Evolutionary conservation across 1,140 invertebrate species (phyloP).

Genomic region (Bombus waltoni): DNA sequence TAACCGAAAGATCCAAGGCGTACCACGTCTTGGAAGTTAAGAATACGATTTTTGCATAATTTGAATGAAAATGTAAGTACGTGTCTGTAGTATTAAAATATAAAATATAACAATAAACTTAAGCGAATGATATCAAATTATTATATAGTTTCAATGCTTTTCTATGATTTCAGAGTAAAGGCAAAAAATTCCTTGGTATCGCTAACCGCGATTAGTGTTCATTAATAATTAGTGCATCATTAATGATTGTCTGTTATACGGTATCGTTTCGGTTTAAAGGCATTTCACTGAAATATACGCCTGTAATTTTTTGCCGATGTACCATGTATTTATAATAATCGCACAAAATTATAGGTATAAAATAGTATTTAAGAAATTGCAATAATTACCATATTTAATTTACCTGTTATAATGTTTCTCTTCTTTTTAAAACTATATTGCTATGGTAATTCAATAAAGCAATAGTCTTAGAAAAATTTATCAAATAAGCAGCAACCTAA

Average conservation of each 20-base stretch:
- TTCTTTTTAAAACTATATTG: neutral
- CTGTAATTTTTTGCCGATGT: neutral
- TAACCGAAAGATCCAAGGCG: neutral
- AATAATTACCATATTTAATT: neutral
- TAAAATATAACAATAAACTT: neutral
- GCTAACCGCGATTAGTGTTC: neutral
- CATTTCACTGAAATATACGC: neutral
- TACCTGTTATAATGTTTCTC: neutral
- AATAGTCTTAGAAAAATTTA: too few relatives aligned
- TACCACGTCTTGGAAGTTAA: neutral
- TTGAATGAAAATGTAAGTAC: neutral
- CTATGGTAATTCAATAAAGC: too few relatives aligned
- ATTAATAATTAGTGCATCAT: neutral
- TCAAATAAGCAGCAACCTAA: too few relatives aligned
- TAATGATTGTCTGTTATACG: neutral
- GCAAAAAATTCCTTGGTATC: neutral
- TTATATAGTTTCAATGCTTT: too few relatives aligned
- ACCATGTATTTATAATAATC: neutral
- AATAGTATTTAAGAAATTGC: slow-evolving; percentile 1
- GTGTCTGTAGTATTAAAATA: slow-evolving; percentile 1
- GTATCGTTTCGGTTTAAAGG: neutral
- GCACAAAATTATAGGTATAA: slow-evolving; percentile 33
- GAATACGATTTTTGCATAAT: slow-evolving; percentile 14
- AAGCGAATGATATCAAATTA: neutral
- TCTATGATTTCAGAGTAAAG: neutral